Evolutionary conservation across 2,113 vertebrate genomes (phyloP), one percentile per base, ranked within the genome.

Genomic region (Diadophis punctatus): DNA sequence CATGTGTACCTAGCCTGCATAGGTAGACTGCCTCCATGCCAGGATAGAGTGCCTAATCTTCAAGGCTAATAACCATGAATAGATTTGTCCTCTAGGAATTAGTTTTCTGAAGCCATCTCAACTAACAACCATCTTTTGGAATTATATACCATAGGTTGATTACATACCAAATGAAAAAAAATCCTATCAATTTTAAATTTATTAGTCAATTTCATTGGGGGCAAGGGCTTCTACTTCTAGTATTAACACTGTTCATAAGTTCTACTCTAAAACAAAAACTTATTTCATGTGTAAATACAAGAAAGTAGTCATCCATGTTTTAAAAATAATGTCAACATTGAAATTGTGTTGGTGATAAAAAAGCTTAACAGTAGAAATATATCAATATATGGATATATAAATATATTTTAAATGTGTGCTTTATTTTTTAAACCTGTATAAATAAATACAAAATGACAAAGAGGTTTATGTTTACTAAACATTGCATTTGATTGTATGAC

Each of bases 391-490:
- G 94, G n/a, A 88, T 93, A 43, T 55, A 48, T 93, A 91, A 94
- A 84, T 52, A 94, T 93, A 93, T 97, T 96, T 97, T 96, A 96
- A 96, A 94, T 93, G 93, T 97, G 95, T 96, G 95, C 94, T 98
- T 97, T 97, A 97, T 97, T 97, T 96, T 96, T 96, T 94, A 96
- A 97, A 97, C 96, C 91, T 96, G 95, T 97, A 96, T 96, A 97
- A 97, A 97, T 97, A 97, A 97, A 97, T 97, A 96, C 91, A 97
- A 97, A 97, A 97, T 96, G 95, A 96, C 94, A 97, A 96, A 97
- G 95, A 97, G 88, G 53, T 97, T 94, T 94, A 96, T 97, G 95
- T 96, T 97, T 97, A 96, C 96, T 97, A 96, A 97, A 97, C 95
- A 94, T 95, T 97, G 96, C 95, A 96, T 96, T 97, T 97, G 94